These are phyloP conservation scores for Miopithecus talapoin DNA, from an alignment of 2,797 vertebrate species.

Conservation along the genomic window DNA sequence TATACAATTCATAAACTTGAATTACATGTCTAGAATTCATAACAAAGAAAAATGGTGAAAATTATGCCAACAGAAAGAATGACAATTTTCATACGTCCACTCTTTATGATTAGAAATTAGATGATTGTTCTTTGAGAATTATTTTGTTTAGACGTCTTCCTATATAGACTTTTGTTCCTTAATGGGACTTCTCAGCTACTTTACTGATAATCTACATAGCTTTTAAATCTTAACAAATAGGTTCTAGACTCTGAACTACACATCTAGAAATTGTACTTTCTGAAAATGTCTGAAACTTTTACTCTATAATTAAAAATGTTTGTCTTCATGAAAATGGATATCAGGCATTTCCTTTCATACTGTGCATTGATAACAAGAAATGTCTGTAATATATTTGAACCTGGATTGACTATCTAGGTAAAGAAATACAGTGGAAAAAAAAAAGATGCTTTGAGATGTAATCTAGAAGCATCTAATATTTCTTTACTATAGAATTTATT, in stretches of 20 bases:
- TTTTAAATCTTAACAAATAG: background rate
- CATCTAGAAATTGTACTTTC: background rate
- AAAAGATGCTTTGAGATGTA: background rate
- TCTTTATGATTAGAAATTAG: background rate
- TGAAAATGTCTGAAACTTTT: background rate
- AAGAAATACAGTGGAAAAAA: background rate
- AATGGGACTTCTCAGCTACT: background rate
- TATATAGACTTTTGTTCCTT: background rate
- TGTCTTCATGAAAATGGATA: background rate
- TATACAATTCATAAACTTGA: background rate
- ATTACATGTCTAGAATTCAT: background rate
- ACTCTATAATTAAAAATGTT: background rate
- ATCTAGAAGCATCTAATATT: background rate
- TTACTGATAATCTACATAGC: background rate
- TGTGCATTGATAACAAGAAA: background rate
- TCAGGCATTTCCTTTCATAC: background rate
- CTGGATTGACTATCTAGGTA: background rate
- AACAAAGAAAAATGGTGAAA: background rate
- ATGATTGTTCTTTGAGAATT: background rate
- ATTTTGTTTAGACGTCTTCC: background rate
- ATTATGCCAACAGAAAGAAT: background rate
- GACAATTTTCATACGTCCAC: background rate
- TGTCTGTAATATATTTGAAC: background rate
- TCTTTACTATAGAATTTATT: background rate
- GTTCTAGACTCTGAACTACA: background rate